These are phyloP conservation scores for Vanacampus margaritifer DNA, from an alignment of 2,113 vertebrate genomes.

Conservation along the genomic window DNA sequence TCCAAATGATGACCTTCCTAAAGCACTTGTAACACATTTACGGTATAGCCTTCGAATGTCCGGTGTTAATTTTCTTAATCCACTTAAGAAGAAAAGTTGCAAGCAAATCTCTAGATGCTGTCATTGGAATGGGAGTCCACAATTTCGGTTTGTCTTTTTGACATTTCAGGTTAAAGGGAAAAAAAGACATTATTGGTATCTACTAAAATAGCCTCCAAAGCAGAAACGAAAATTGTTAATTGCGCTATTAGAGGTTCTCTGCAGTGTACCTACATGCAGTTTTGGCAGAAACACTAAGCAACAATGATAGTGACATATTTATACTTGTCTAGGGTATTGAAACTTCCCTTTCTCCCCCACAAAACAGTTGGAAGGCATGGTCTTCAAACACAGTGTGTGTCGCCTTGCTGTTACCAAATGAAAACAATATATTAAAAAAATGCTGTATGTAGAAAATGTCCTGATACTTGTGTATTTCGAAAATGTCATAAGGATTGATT, in stretches of 20 bases:
- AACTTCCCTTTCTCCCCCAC: constrained; percentile 26
- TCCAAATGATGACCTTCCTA: background rate
- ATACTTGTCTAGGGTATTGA: constrained; percentile 52
- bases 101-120: background rate
- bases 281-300: constrained; percentile 23
- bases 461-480: constrained; percentile 71
- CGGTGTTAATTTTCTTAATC: background rate
- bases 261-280: background rate
- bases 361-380: constrained; percentile 71
- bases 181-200: background rate
- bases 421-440: constrained; percentile 53
- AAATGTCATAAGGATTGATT: constrained; percentile 85
- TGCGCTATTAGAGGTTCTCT: constrained; percentile 1
- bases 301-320: constrained; percentile 31
- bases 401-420: constrained; percentile 55
- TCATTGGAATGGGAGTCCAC: background rate
- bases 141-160: background rate
- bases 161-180: background rate
- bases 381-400: constrained; percentile 38
- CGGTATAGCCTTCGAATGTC: background rate
- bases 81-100: background rate
- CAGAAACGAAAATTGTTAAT: constrained; percentile 3
- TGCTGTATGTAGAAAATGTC: constrained; percentile 67
- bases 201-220: background rate
- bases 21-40: background rate